Conservation (phyloP, 1,140 invertebrate species). For the Drosophila parvula region DNA sequence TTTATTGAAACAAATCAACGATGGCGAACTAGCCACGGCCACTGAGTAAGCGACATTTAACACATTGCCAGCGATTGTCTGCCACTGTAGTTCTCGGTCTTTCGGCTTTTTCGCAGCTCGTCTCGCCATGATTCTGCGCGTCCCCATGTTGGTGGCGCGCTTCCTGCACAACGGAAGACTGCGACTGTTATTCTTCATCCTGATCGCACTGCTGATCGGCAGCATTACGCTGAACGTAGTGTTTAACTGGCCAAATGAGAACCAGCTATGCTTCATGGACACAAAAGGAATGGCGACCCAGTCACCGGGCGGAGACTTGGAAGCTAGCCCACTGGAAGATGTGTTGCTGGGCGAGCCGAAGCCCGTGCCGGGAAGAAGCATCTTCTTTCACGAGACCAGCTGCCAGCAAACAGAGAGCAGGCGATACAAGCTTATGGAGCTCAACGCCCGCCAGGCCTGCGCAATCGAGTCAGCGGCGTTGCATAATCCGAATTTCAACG, state of each 20-base stretch:
- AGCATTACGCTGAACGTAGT: conserved; percentile 24
- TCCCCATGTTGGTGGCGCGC: conserved; percentile 50
- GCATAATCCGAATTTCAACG: conserved; percentile 86
- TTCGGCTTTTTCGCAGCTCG: background rate
- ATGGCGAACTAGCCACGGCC: background rate
- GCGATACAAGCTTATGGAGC: conserved; percentile 33
- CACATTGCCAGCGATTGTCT: too few species aligned
- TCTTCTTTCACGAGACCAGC: conserved; percentile 87
- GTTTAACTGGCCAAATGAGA: conserved; percentile 37
- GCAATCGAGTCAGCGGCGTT: conserved; percentile 88
- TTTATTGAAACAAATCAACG: background rate
- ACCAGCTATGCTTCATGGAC: conserved; percentile 41
- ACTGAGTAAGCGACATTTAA: background rate
- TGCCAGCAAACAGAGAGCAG: conserved; percentile 60
- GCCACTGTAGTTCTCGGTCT: background rate
- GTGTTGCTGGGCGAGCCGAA: conserved; percentile 51
- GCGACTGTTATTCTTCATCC: conserved; percentile 54
- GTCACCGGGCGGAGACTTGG: conserved; percentile 4
- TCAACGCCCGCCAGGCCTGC: conserved; percentile 87
- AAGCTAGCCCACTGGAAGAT: conserved; percentile 48
- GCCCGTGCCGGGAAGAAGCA: conserved; percentile 84
- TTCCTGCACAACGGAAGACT: conserved; percentile 64
- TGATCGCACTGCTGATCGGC: conserved; percentile 35
- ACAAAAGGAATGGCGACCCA: background rate
- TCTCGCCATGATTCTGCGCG: conserved; percentile 65